Evolutionary conservation across 2,113 vertebrate species (phyloP), one percentile per base, ranked within the genome.

Genomic region (Hylia prasina): DNA sequence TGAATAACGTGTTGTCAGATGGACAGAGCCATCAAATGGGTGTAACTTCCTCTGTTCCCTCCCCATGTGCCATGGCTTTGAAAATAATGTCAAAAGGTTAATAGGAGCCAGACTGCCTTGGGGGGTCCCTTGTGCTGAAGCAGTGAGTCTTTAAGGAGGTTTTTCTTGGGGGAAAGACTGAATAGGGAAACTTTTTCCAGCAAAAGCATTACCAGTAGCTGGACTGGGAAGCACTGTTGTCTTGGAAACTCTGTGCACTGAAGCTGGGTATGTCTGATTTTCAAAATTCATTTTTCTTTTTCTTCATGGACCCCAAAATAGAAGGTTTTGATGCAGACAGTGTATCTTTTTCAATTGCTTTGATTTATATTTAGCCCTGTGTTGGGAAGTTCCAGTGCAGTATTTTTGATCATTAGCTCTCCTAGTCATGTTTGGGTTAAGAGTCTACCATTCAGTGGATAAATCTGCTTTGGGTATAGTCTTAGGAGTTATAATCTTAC

Each of bases 231-330:
- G 61, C 35, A 20, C 44, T 85, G 87, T 95, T 96, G 92, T 96
- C 95, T 96, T 96, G 94, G 91, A 92, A 93, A 91, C 86, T 93
- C 93, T 68, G n/a, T 90, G 50, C 82, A 42, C 82, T 88, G 60
- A 66, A 85, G 64, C 58, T 68, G 77, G 37, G 22, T 90, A n/a
- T 48, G 40, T 83, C 70, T 92, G 76, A 78, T 92, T 73, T 86
- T 87, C 60, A 83, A 75, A 86, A 78, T 85, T n/a, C 51, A 37
- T 79, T 72, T 93, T 82, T 40, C 57, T 71, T 47, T 88, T 91
- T 79, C 79, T 82, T 75, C 72, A 44, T 60, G 40, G 54, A 60
- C 76, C 68, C 72, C 30, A 20, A 79, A 95, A 81, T 90, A 94
- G 88, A 93, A 86, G 80, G 21, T 68, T 51, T 81, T 2, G 0